These are phyloP conservation scores for Adelphocoris suturalis DNA, from an alignment of 2,888 invertebrate genomes.

Conservation along the genomic window DNA sequence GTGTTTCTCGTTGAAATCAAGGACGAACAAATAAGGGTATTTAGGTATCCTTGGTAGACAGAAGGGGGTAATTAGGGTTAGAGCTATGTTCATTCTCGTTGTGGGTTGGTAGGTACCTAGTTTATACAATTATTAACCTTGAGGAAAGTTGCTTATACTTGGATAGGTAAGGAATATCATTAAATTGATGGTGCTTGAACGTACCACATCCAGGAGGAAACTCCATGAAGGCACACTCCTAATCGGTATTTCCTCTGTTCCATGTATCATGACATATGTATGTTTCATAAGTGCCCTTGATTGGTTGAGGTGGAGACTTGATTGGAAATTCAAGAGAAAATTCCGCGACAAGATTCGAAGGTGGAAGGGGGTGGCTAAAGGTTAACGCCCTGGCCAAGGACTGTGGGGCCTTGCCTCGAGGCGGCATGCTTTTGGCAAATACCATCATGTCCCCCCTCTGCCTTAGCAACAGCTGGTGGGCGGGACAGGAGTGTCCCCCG, in stretches of 20 bases:
- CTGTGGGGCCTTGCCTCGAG: slow-evolving; percentile 27
- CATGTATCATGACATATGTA: neutral
- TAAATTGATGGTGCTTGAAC: too few relatives aligned
- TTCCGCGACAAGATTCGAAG: neutral
- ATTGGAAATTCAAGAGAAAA: neutral
- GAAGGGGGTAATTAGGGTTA: too few relatives aligned
- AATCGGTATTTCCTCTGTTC: neutral
- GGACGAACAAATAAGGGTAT: too few relatives aligned
- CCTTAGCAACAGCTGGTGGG: slow-evolving; percentile 28
- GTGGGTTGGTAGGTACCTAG: too few relatives aligned
- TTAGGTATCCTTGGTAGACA: too few relatives aligned
- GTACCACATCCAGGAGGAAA: too few relatives aligned
- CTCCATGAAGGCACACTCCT: too few relatives aligned
- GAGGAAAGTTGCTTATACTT: too few relatives aligned
- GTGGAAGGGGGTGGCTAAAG: slow-evolving; percentile 27
- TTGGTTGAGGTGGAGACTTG: neutral
- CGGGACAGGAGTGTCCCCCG: slow-evolving; percentile 3
- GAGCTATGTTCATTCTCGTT: too few relatives aligned
- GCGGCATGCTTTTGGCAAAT: slow-evolving; percentile 51
- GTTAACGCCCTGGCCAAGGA: slow-evolving; percentile 41
- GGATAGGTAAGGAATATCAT: too few relatives aligned
- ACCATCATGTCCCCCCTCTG: neutral
- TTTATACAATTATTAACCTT: too few relatives aligned
- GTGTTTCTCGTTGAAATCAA: too few relatives aligned
- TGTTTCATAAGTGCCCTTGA: neutral